These are phyloP conservation scores for Dicentrarchus labrax DNA, from an alignment of 2,113 vertebrate species.

Conservation along the genomic window DNA sequence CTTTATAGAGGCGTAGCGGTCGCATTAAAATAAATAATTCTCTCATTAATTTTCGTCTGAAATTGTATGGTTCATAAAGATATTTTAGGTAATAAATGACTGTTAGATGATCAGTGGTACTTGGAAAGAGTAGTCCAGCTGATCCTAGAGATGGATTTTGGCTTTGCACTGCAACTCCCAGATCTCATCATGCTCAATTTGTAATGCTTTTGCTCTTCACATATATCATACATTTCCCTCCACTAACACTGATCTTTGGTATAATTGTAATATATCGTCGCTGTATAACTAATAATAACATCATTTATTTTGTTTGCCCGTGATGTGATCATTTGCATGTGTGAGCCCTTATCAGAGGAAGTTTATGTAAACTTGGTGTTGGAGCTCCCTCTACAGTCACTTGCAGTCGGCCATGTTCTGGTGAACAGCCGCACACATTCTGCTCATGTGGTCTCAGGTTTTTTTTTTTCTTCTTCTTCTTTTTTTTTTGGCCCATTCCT, in stretches of 20 bases:
- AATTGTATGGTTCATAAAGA: conserved; percentile 55
- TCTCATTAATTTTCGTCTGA: conserved; percentile 73
- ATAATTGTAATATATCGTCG: conserved; percentile 82
- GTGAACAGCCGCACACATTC: conserved; percentile 14
- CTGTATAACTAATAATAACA: conserved; percentile 73
- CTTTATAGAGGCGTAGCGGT: conserved; percentile 68
- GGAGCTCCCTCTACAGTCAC: conserved; percentile 95
- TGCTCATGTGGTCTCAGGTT: not conserved
- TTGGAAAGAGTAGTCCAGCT: conserved; percentile 53
- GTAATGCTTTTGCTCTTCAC: conserved; percentile 62
- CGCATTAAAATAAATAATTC: conserved; percentile 79
- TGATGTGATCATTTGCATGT: conserved; percentile 81
- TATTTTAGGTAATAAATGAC: conserved; percentile 66
- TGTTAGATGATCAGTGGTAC: conserved; percentile 40
- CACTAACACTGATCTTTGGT: conserved; percentile 61
- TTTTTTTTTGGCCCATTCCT: not conserved
- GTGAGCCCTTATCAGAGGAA: conserved; percentile 78
- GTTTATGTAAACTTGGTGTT: conserved; percentile 88
- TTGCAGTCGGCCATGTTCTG: conserved; percentile 31
- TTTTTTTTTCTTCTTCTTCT: not conserved
- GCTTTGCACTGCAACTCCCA: conserved; percentile 62
- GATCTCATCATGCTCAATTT: conserved; percentile 75
- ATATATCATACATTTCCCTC: conserved; percentile 74
- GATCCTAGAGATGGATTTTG: conserved; percentile 68
- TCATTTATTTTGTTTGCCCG: conserved; percentile 82